Evolutionary conservation across 2,888 invertebrate species (phyloP).

Genomic region (Latrodectus hesperus): DNA sequence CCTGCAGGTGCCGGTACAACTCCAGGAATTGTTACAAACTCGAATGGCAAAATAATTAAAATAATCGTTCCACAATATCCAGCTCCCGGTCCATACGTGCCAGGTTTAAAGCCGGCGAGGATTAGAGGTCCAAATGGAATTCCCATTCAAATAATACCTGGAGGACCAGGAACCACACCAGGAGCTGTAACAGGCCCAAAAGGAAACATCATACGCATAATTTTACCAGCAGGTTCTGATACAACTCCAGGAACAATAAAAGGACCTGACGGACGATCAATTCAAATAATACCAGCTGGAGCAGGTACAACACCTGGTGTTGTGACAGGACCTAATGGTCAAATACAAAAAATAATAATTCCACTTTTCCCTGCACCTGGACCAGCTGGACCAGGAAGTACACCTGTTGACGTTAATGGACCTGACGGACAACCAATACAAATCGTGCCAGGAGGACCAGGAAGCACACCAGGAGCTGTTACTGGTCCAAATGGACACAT

Average conservation of each 20-base stretch:
- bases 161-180: neutral
- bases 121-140: neutral
- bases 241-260: neutral
- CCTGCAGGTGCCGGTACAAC: neutral
- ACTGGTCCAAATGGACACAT: conserved; percentile 3
- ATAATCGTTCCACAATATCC: too few species aligned
- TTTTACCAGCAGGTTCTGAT: neutral
- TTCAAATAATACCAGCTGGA: neutral
- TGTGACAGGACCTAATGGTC: neutral
- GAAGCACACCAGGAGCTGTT: conserved; percentile 3
- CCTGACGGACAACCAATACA: neutral
- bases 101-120: neutral
- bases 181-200: neutral
- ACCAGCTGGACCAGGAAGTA: neutral
- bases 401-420: neutral
- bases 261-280: neutral
- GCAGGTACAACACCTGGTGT: neutral
- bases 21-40: neutral
- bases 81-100: neutral
- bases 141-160: neutral
- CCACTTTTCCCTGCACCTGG: too few species aligned
- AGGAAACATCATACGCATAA: neutral
- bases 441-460: neutral
- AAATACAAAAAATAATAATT: neutral
- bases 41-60: too few species aligned